phyloP scores from a whole-genome alignment of 2,888 invertebrate genomes.

The Megamerina dolium region DNA sequence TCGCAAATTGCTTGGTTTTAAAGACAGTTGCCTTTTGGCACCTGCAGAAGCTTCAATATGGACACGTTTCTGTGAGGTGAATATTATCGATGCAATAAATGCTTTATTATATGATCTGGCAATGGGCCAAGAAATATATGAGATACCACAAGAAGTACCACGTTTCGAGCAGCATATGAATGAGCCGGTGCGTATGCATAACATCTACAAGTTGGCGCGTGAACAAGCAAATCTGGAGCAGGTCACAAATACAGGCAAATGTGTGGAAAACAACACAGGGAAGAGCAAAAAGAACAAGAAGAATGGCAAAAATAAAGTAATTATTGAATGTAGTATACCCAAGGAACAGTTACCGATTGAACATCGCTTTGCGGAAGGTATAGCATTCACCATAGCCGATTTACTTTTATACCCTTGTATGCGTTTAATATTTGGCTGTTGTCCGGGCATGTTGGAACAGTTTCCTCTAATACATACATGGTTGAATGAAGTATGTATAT shows the following conservation, averaged over 20 bases:
- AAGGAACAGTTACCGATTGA: slow-evolving; percentile 45
- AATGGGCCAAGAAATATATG: slow-evolving; percentile 31
- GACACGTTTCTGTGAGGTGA: slow-evolving; percentile 89
- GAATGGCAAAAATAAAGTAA: slow-evolving; percentile 43
- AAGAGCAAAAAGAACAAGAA: not conserved
- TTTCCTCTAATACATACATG: slow-evolving; percentile 62
- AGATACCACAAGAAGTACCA: slow-evolving; percentile 63
- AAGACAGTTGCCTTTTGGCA: slow-evolving; percentile 71
- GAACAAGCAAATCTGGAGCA: slow-evolving; percentile 50
- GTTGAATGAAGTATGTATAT: slow-evolving; percentile 50
- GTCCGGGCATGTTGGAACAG: slow-evolving; percentile 30
- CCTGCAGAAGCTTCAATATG: slow-evolving; percentile 81
- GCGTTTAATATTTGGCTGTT: slow-evolving; percentile 55
- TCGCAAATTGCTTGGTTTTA: slow-evolving; percentile 64
- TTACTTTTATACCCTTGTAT: slow-evolving; percentile 70
- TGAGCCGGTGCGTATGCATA: slow-evolving; percentile 79
- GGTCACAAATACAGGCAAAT: not conserved
- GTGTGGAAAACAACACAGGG: not conserved
- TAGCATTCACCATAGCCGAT: slow-evolving; percentile 76
- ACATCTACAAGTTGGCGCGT: slow-evolving; percentile 70
- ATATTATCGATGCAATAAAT: slow-evolving; percentile 57
- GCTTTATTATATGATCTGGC: slow-evolving; percentile 45
- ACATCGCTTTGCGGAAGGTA: slow-evolving; percentile 79
- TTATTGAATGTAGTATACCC: slow-evolving; percentile 49
- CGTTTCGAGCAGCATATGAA: slow-evolving; percentile 79